These are phyloP conservation scores for Motacilla alba DNA, from an alignment of 2,113 vertebrate genomes.

Conservation along the genomic window DNA sequence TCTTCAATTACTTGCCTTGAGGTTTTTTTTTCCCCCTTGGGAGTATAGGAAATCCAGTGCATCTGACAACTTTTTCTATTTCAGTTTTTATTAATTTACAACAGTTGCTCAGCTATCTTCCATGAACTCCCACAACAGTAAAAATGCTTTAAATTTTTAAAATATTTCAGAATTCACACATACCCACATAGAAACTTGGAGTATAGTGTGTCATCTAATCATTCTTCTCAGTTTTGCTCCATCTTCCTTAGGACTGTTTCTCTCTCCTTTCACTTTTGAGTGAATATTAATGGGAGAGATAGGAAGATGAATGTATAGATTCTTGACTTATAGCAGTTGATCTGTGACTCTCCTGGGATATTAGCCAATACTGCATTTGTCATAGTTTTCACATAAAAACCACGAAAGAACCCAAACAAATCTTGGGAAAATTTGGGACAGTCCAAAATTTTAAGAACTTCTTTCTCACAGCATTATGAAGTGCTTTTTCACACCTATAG, in stretches of 20 bases:
- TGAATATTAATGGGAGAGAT: background rate
- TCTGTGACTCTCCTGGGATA: background rate
- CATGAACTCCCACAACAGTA: constrained; percentile 26
- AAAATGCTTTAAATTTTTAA: background rate
- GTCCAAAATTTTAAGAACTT: background rate
- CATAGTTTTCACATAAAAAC: background rate
- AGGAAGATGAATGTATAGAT: background rate
- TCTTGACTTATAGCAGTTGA: background rate
- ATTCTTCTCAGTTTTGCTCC: background rate
- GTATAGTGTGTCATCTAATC: constrained; percentile 5
- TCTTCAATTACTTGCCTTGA: background rate
- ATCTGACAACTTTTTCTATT: background rate
- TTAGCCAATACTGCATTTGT: background rate
- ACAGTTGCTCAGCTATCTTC: constrained; percentile 38
- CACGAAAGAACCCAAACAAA: background rate
- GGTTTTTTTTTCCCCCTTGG: background rate
- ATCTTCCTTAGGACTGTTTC: background rate
- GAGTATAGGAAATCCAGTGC: background rate
- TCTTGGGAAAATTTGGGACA: background rate
- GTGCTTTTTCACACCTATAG: background rate
- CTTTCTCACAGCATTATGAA: background rate
- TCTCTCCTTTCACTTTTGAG: background rate
- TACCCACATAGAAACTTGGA: constrained; percentile 7
- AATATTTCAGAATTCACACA: constrained; percentile 42
- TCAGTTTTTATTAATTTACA: background rate